Base-by-base conservation (phyloP, 2,888 invertebrate species). In the Chalcosyrphus nemorum region DNA sequence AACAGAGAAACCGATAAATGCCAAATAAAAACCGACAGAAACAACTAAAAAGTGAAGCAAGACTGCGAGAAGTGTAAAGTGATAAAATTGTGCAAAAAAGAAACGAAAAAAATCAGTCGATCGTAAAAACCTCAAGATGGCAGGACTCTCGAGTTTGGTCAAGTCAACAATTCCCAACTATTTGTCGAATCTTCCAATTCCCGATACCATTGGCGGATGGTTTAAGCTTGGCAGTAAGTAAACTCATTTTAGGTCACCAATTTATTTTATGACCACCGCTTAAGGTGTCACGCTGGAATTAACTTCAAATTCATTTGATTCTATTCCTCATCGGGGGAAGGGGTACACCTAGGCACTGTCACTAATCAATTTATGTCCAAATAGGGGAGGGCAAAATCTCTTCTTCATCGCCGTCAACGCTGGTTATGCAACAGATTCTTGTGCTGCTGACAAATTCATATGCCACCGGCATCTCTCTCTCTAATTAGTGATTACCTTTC, bases 151-250 rank as follows among this genome's bases (percentile, higher is more conserved):
- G 65, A 94, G 94, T 89, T 92, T 97, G 88, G 94, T 97, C 3
- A 96, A 96, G 92, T 94, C 94, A 84, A 94, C 95, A 47, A 91
- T 97, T 87, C 97, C 97, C 4, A 95, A 96, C 92, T 98, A 98
- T 92, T 93, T 98, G 88, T 93, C 96, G 70, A 94, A 93, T 89
- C 92, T 98, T 86, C 98, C 97, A 17, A 94, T 98, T 90, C 97
- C 98, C 6, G 95, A 96, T 89, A 93, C 95, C 11, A 91, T 97
- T 87, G 95, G 95, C 86, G 97, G 97, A 89, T 96, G 97, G 95
- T 97, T 97, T 91, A 94, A 93, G 88, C 93, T 97, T 86, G 95
- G 97, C 92, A 93, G 97, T 97, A 93, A 93, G 93, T 92, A 87
- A 17, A 86, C 7, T 35, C 24, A n/a, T 43, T 9, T 24, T 9